These are phyloP conservation scores for Pyrocephalus nanus DNA, from an alignment of 2,797 vertebrate genomes.

Conservation along the genomic window DNA sequence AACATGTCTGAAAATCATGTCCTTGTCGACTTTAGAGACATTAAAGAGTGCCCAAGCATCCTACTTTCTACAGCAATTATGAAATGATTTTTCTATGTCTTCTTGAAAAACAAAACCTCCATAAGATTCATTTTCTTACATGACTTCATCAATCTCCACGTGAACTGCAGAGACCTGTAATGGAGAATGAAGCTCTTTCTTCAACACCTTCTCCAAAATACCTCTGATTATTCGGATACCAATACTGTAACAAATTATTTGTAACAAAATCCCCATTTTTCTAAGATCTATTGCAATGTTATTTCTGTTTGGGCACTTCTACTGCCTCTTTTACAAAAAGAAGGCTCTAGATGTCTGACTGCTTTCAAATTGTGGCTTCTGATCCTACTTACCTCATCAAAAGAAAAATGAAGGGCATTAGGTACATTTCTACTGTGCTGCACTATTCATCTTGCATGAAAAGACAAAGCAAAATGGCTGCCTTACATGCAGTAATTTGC, in stretches of 20 bases:
- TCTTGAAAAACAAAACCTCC: background rate
- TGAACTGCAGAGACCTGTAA: background rate
- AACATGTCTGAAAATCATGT: background rate
- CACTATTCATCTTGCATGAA: slow-evolving; percentile 14
- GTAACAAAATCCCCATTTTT: background rate
- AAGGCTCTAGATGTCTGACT: background rate
- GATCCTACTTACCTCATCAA: background rate
- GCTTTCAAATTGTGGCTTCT: background rate
- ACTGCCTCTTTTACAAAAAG: background rate
- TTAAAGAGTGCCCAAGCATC: background rate
- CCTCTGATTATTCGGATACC: background rate
- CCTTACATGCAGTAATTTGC: slow-evolving; percentile 20
- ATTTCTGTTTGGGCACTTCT: background rate
- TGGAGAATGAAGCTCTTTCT: background rate
- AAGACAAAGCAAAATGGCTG: slow-evolving; percentile 60
- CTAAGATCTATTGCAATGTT: background rate
- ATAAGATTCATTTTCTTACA: background rate
- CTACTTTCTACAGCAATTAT: background rate
- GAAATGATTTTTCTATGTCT: background rate
- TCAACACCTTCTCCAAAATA: background rate
- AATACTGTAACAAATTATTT: background rate
- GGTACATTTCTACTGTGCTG: slow-evolving; percentile 2
- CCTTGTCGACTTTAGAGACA: background rate
- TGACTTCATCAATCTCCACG: background rate
- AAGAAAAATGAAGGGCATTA: slow-evolving; percentile 51